Evolutionary conservation across 2,113 vertebrate genomes (phyloP).

Genomic region (Sylvietta virens): DNA sequence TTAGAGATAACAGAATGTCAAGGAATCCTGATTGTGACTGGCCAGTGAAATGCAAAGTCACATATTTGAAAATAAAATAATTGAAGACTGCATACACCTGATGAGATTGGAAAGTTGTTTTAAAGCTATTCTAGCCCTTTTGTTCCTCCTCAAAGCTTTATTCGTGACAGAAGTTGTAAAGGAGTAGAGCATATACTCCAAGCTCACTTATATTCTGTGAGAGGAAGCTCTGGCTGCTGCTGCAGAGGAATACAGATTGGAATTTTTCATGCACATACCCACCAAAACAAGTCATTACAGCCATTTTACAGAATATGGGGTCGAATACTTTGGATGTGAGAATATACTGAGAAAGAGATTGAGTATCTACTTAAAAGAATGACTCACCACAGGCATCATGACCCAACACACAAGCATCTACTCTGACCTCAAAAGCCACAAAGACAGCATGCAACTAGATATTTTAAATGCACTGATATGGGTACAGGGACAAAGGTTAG

Average conservation of each 20-base stretch:
- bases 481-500: conserved; percentile 44
- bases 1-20: neutral
- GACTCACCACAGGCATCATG: conserved; percentile 36
- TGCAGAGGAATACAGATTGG: neutral
- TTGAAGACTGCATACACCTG: neutral
- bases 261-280: conserved; percentile 4
- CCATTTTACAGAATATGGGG: neutral
- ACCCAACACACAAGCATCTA: conserved; percentile 55
- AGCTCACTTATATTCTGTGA: neutral
- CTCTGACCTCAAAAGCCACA: conserved; percentile 33
- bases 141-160: neutral
- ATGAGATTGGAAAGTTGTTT: neutral
- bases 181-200: neutral
- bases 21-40: neutral
- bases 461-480: conserved; percentile 35
- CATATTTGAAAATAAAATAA: neutral
- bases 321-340: conserved; percentile 15
- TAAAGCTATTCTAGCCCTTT: neutral
- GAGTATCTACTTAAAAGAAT: neutral
- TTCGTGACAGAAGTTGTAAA: neutral
- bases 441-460: conserved; percentile 34
- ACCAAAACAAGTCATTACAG: neutral
- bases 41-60: neutral
- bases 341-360: neutral
- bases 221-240: neutral